Evolutionary conservation across 2,888 invertebrate species (phyloP), one percentile per base, ranked within the genome.

Genomic region (Drosophila niveifrons): DNA sequence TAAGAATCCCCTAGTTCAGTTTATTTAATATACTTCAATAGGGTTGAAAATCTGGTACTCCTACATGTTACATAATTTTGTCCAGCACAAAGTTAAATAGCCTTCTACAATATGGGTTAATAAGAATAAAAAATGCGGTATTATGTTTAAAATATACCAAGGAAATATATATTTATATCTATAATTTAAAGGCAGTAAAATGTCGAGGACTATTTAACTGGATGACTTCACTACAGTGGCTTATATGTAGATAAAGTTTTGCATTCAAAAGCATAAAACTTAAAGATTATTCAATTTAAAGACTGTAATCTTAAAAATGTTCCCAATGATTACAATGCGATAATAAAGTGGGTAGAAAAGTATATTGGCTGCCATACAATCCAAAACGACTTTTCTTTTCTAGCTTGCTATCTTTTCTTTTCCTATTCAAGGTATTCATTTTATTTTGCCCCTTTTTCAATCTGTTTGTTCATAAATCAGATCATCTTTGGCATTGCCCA

Each of bases 401-500:
- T 36, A 31, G 10, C 11, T 41, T 51, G 51, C 44, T 73, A 62
- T 67, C 48, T 44, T 53, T 18, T 23, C 23, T 23, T 44, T 53
- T 18, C 6, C 23, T 23, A 23, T 18, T 31, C 29, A 39, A 34
- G 18, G 13, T 18, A 39, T 31, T 13, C 28, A 7, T 47, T 56
- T 29, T n/a, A 10, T 11, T 15, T n/a, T 23, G 41, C 10, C 46
- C 15, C 23, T 43, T 39, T 55, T 56, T 13, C 9, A 17, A 48
- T 15, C 50, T 44, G 41, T 17, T 8, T 55, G 39, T 70, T 66
- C 66, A 77, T 77, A 77, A 77, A 77, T 77, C 77, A 79, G 64
- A 47, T 41, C 66, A 55, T 66, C 48, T 50, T 58, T 51, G 10
- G 41, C 28, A 29, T 23, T 39, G 59, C 46, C 46, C 61, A 71